Evolutionary conservation across 2,888 invertebrate species (phyloP).

Genomic region (Apodemia mormo): DNA sequence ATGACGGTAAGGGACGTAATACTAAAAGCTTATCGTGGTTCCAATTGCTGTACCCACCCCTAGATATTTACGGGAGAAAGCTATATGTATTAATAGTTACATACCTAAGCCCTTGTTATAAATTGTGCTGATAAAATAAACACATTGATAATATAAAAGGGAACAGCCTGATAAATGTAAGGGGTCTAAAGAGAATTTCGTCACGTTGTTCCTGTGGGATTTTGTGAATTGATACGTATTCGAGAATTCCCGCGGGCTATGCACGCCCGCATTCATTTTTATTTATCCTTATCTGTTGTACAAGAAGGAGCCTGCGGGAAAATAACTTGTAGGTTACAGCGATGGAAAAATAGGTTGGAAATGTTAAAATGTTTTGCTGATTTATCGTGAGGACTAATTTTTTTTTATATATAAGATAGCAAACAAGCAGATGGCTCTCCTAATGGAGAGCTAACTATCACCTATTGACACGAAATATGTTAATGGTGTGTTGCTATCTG

Average conservation of each 20-base stretch:
- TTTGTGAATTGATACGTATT: slow-evolving; percentile 16
- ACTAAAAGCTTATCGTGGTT: background rate
- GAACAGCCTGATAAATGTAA: background rate
- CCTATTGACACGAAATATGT: too few relatives aligned
- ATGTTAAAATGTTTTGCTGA: slow-evolving; percentile 6
- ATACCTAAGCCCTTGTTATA: background rate
- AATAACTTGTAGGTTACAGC: slow-evolving; percentile 5
- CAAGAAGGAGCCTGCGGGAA: background rate
- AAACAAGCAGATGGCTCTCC: too few relatives aligned
- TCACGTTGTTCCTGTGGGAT: slow-evolving; percentile 9
- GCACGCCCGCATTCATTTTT: slow-evolving; percentile 14
- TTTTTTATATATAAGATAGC: too few relatives aligned
- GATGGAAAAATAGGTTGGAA: background rate
- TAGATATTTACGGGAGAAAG: background rate
- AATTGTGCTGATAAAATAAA: background rate
- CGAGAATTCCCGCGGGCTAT: slow-evolving; percentile 7
- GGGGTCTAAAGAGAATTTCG: slow-evolving; percentile 6
- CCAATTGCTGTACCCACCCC: background rate
- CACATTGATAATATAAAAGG: background rate
- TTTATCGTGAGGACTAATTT: background rate
- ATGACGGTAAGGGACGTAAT: background rate
- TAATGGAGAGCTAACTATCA: too few relatives aligned
- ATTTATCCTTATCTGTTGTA: slow-evolving; percentile 16
- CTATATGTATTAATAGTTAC: background rate
- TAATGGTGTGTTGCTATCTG: too few relatives aligned